These are phyloP conservation scores for Gymnogyps californianus DNA, from an alignment of 2,113 vertebrate species.

Conservation along the genomic window DNA sequence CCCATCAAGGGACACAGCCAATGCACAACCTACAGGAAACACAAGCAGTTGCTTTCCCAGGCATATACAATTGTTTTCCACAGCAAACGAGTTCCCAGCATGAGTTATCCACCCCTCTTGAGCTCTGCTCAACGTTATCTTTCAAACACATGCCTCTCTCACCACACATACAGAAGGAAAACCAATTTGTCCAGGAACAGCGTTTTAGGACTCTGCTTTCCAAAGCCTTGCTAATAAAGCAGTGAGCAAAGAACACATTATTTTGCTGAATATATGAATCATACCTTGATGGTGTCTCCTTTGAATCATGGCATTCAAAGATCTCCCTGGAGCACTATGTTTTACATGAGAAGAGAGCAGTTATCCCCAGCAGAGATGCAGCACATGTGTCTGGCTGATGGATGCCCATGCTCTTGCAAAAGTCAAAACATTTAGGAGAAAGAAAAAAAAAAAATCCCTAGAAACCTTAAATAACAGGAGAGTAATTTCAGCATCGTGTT, in stretches of 20 bases:
- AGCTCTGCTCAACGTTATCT: not conserved
- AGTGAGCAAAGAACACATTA: not conserved
- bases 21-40: not conserved
- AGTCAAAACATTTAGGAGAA: not conserved
- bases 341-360: constrained; percentile 25
- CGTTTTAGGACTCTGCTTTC: not conserved
- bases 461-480: not conserved
- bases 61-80: not conserved
- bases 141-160: not conserved
- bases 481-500: not conserved
- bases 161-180: not conserved
- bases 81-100: not conserved
- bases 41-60: not conserved
- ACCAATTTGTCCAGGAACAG: not conserved
- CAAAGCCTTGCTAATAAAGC: not conserved
- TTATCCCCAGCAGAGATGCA: constrained; percentile 29
- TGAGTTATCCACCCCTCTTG: not conserved
- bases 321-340: not conserved
- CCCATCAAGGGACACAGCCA: not conserved
- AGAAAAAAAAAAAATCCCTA: not conserved
- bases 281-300: constrained; percentile 38
- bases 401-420: not conserved
- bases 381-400: constrained; percentile 12
- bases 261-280: constrained; percentile 16
- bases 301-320: constrained; percentile 34